Percentiles rank a stretch among this genome's conserved stretches.
Conservation (phyloP, 2,113 vertebrate species). For the Oncorhynchus mykiss region DNA sequence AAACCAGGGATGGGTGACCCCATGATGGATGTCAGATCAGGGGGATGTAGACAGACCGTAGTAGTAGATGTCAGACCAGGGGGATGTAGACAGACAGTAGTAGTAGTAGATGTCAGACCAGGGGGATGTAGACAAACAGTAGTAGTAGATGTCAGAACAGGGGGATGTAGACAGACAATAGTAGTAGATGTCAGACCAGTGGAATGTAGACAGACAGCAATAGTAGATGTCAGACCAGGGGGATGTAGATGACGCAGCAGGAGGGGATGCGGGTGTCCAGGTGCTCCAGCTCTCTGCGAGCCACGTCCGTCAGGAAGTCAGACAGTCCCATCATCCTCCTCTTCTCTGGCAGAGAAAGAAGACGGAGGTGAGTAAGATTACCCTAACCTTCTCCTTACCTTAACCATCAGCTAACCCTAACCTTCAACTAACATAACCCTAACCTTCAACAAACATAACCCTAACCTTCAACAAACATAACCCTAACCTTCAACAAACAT, state of each 20-base stretch:
- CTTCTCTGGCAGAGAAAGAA: conserved; percentile 77
- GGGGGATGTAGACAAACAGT: background rate
- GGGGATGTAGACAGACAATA: background rate
- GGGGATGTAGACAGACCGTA: background rate
- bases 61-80: background rate
- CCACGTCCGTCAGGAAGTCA: conserved; percentile 91
- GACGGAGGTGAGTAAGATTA: background rate
- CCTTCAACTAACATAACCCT: background rate
- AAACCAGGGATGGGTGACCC: too few relatives aligned
- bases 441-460: background rate
- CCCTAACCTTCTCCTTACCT: background rate
- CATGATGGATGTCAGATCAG: background rate
- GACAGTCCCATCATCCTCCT: conserved; percentile 87
- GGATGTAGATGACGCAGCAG: conserved; percentile 79
- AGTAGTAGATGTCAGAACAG: background rate
- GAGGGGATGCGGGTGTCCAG: conserved; percentile 83
- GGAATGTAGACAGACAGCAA: too few relatives aligned
- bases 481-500: background rate
- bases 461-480: background rate
- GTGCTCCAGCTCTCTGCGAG: conserved; percentile 83
- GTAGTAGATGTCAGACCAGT: too few relatives aligned
- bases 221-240: too few relatives aligned
- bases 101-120: background rate
- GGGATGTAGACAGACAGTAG: background rate
- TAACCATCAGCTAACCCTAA: background rate